Evolutionary conservation across 2,113 vertebrate genomes (phyloP).

Genomic region (Thinocorus orbignyianus): DNA sequence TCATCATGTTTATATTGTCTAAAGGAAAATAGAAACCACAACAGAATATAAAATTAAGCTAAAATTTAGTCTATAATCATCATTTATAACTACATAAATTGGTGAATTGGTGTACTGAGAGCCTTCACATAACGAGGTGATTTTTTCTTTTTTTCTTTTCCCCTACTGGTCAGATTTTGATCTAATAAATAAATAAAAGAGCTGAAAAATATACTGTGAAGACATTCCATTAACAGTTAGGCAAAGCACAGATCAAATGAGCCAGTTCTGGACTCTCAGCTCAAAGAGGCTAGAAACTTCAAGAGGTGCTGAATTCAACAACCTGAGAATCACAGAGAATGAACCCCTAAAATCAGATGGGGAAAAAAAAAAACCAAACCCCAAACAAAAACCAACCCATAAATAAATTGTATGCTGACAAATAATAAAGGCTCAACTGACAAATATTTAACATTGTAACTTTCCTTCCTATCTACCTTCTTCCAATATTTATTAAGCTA

Average conservation of each 20-base stretch:
- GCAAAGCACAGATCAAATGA: neutral
- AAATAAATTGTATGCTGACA: conserved; percentile 44
- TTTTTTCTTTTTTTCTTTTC: neutral
- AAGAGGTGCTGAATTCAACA: neutral
- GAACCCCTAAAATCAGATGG: neutral
- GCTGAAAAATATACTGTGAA: neutral
- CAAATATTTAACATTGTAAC: conserved; percentile 16
- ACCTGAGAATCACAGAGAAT: neutral
- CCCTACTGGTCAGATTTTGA: neutral
- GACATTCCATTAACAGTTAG: neutral
- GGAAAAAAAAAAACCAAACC: no score
- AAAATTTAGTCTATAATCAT: conserved; percentile 27
- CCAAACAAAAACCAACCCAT: no score
- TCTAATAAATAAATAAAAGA: conserved; percentile 3
- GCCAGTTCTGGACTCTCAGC: neutral
- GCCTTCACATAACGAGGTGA: neutral
- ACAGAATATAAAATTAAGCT: conserved; percentile 57
- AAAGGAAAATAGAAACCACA: conserved; percentile 61
- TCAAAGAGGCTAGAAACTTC: neutral
- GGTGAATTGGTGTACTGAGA: neutral
- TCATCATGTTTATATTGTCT: conserved; percentile 68
- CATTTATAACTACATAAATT: neutral
- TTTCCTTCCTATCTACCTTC: neutral
- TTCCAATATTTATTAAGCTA: conserved; percentile 2
- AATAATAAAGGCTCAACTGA: conserved; percentile 33